Base-by-base conservation (phyloP, 2,113 vertebrate species). In the Ceyx cyanopectus region DNA sequence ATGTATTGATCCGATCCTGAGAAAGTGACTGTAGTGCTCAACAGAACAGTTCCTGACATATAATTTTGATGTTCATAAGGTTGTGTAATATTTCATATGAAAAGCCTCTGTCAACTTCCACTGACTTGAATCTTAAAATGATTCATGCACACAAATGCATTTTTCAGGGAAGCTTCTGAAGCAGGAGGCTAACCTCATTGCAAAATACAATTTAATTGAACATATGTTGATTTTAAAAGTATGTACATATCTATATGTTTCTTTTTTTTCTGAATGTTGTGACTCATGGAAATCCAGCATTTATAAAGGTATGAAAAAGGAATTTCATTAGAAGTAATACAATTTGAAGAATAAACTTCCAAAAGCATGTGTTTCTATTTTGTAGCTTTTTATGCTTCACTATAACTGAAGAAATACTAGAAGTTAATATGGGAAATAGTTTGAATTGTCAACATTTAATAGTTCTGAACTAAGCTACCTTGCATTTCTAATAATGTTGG, bases 1-100 rank as follows among this genome's bases (percentile, higher is more conserved):
- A 91, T 92, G 89, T 93, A 96, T 96, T 96, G 94, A 95, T 95
- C 95, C 92, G 94, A 94, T 94, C 81, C 72, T 57, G 45, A n/a
- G 61, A 89, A 96, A 95, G 78, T 83, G 84, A 89, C 60, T 63
- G 56, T 80, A 87, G 78, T 53, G 48, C 81, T 92, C 89, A 82
- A 83, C 75, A 93, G 87, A 93, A 94, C 74, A 81, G 75, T 77
- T 87, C 72, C 66, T 96, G 92, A 65, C 58, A 74, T 93, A 89
- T 90, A 96, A 92, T 94, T 94, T 88, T 90, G 82, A 81, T 95
- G 87, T 69, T 95, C 79, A 72, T 93, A 92, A 92, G 87, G 89
- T 94, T 94, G 87, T 94, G 60, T 80, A 93, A 94, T 93, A 92
- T 95, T 95, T 95, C 83, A 78, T 89, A 48, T 80, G 82, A 96